Base-by-base conservation (phyloP, 2,797 vertebrate species). In the Galago senegalensis region DNA sequence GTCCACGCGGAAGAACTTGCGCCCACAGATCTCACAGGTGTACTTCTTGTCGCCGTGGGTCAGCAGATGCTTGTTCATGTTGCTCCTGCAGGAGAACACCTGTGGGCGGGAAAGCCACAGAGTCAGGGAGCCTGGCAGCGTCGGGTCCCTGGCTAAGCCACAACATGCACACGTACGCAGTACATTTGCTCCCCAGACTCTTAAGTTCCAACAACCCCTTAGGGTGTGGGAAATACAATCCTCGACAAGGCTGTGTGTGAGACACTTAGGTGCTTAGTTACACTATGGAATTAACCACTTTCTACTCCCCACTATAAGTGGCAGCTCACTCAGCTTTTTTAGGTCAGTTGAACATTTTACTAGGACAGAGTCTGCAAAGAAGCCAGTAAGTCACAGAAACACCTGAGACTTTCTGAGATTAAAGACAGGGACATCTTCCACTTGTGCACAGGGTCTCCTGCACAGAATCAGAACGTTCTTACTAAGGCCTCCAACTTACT, bases 31-130 rank as follows among this genome's bases (percentile, higher is more conserved):
- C 98, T 99, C 99, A 63, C 99, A 99, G 13, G 99, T 99, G 98
- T 99, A 99, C 98, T 99, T 99, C 98, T 99, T 99, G 98, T 99
- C 99, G 2, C 99, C 99, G 0, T 99, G 99, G 43, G 99, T 99
- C 97, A 99, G 97, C 97, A 99, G 99, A 93, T 99, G 99, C 97
- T 99, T 99, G 98, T 99, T 99, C 99, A 99, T 99, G 98, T 99
- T 99, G 75, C 99, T 99, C 92, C 99, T 99, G 98, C 99, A 99
- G 75, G 99, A 99, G 98, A 99, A 99, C 60, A 99, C 99, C 99
- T 99, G 98, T 0, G 65, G 95, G 90, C 20, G 40, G 91, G 89
- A 90, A 63, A 49, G 73, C 7, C 20, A 0, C 27, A 53, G 1
- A 20, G 53, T 53, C 25, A 72, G 49, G 34, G 4, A 2, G 29